A percentile compares a stretch with the other conserved stretches of the same genome.
phyloP scores from a whole-genome alignment of 2,888 invertebrate genomes.

The Megaustenia siamemsis region DNA sequence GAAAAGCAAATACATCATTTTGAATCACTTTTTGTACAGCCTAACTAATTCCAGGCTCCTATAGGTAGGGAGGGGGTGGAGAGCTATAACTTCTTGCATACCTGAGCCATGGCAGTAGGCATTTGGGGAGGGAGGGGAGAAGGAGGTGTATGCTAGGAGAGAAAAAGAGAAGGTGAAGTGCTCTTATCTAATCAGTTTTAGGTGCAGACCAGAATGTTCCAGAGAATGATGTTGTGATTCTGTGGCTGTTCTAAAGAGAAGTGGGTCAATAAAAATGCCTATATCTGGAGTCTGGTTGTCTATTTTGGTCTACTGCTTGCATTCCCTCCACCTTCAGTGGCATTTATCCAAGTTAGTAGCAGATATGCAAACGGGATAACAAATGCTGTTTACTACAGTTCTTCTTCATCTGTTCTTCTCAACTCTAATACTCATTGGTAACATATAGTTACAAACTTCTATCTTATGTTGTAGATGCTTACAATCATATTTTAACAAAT shows the following conservation, averaged over 20 bases:
- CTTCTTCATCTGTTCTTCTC: too few relatives aligned
- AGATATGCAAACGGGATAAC: not conserved
- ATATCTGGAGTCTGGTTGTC: not conserved
- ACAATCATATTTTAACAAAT: too few relatives aligned
- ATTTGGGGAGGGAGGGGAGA: not conserved
- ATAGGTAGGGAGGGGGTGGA: too few relatives aligned
- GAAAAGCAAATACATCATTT: not conserved
- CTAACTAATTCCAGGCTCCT: not conserved
- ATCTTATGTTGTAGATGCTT: too few relatives aligned
- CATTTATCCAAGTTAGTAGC: not conserved
- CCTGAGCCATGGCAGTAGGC: not conserved
- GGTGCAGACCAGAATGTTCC: not conserved
- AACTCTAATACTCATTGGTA: too few relatives aligned
- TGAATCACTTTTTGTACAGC: not conserved
- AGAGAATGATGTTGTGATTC: not conserved
- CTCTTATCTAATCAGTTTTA: constrained; percentile 30
- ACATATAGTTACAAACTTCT: too few relatives aligned
- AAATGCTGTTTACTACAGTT: not conserved
- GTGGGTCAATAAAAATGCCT: not conserved
- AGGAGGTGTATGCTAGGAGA: too few relatives aligned
- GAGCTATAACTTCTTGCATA: not conserved
- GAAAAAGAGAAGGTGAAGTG: not conserved
- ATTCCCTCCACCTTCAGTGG: not conserved
- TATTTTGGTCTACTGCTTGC: not conserved
- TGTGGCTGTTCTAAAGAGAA: not conserved